These are phyloP conservation scores for Athetis lepigone DNA, from an alignment of 2,888 invertebrate genomes.

Conservation along the genomic window DNA sequence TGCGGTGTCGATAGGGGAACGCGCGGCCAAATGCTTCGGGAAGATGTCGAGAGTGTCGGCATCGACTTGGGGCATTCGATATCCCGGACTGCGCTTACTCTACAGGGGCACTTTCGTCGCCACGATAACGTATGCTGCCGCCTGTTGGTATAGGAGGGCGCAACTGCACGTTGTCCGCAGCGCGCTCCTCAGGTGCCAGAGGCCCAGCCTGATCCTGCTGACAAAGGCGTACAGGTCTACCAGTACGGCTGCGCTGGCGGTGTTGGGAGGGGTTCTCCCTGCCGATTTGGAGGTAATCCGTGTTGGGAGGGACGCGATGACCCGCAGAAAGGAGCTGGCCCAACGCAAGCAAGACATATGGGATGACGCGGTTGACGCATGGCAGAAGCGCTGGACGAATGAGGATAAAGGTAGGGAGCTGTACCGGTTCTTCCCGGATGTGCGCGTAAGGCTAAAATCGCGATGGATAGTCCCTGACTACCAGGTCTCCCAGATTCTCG, in stretches of 20 bases:
- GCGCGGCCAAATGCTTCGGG: slow-evolving; percentile 55
- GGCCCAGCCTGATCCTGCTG: background rate
- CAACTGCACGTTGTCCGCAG: slow-evolving; percentile 3
- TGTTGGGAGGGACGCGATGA: background rate
- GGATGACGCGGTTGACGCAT: background rate
- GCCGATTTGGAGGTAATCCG: too few relatives aligned
- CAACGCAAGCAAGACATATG: background rate
- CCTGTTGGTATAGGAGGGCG: slow-evolving; percentile 4
- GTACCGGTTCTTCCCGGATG: slow-evolving; percentile 59
- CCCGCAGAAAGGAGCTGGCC: background rate
- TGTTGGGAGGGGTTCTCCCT: too few relatives aligned
- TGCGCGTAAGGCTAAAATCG: slow-evolving; percentile 30
- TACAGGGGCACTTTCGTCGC: slow-evolving; percentile 19
- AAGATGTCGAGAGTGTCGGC: slow-evolving; percentile 62
- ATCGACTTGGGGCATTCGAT: slow-evolving; percentile 57
- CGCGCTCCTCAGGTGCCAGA: slow-evolving; percentile 3
- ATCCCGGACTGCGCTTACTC: slow-evolving; percentile 9
- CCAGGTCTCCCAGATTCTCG: slow-evolving; percentile 50
- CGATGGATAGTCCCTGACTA: slow-evolving; percentile 53
- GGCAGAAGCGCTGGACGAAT: slow-evolving; percentile 7
- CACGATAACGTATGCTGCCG: slow-evolving; percentile 29
- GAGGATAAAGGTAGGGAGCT: slow-evolving; percentile 39
- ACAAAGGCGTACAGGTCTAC: slow-evolving; percentile 9
- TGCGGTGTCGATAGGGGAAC: slow-evolving; percentile 43
- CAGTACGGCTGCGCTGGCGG: slow-evolving; percentile 12